Percentiles rank a stretch among this genome's conserved stretches.
phyloP scores from a whole-genome alignment of 2,113 vertebrate genomes.

The Holacanthus passer region DNA sequence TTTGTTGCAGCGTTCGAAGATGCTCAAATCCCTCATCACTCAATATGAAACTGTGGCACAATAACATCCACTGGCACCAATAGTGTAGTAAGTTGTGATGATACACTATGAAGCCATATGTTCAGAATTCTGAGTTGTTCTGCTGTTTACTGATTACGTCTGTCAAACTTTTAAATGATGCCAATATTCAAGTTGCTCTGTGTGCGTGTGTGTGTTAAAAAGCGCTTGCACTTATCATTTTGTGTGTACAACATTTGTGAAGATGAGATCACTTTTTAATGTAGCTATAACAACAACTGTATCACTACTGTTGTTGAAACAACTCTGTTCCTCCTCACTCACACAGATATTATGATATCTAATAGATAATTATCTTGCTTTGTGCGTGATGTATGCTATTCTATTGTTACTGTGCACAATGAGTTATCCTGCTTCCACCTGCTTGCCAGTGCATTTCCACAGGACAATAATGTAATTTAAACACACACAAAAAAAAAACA shows the following conservation, averaged over 20 bases:
- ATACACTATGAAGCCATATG: background rate
- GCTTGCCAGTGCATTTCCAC: background rate
- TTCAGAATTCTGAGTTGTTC: background rate
- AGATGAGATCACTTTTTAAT: background rate
- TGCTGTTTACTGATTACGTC: background rate
- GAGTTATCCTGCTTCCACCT: slow-evolving; percentile 4
- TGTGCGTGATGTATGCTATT: background rate
- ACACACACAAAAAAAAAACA: slow-evolving; percentile 24
- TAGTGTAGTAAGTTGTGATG: background rate
- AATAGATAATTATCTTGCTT: background rate
- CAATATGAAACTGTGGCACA: slow-evolving; percentile 10
- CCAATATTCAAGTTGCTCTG: too few relatives aligned
- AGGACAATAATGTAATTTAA: background rate
- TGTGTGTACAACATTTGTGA: too few relatives aligned
- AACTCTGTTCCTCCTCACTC: background rate
- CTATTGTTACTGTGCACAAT: slow-evolving; percentile 8
- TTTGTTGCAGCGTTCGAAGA: background rate
- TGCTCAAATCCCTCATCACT: background rate
- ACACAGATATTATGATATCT: background rate
- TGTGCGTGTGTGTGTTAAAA: too few relatives aligned
- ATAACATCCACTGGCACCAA: background rate
- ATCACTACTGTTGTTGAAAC: background rate
- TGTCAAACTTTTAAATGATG: background rate
- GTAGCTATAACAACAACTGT: too few relatives aligned
- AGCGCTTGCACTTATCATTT: too few relatives aligned